Conservation (phyloP, 2,888 invertebrate genomes). For the Lithophane ornitopus region DNA sequence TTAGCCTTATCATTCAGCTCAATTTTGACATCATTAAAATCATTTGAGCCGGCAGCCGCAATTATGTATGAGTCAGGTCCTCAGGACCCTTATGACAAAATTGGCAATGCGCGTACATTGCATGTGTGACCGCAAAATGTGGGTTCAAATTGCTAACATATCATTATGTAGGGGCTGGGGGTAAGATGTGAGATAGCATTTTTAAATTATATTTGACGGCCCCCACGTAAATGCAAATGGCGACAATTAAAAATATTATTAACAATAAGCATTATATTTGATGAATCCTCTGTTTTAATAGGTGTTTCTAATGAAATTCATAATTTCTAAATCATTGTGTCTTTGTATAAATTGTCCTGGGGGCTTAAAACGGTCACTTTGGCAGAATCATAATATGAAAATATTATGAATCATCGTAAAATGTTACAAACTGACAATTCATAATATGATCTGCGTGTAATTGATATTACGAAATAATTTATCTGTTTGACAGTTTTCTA, state of each 20-base stretch:
- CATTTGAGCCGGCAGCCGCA: constrained; percentile 73
- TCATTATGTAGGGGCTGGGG: constrained; percentile 70
- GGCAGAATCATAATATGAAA: no score
- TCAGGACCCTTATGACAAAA: constrained; percentile 68
- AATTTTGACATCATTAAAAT: constrained; percentile 79
- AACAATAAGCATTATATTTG: constrained; percentile 12
- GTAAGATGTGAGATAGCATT: constrained; percentile 61
- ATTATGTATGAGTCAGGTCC: constrained; percentile 67
- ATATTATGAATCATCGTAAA: no score
- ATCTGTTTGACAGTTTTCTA: no score
- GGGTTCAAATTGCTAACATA: constrained; percentile 68
- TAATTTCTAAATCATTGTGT: neutral
- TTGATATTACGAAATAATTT: no score
- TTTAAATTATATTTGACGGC: constrained; percentile 60
- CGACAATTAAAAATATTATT: constrained; percentile 42
- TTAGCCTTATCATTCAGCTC: constrained; percentile 72
- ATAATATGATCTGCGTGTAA: no score
- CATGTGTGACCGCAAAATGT: constrained; percentile 61
- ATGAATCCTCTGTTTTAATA: neutral
- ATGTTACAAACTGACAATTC: no score
- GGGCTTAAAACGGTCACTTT: no score
- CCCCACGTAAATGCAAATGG: constrained; percentile 54
- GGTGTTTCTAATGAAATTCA: neutral
- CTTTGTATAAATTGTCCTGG: neutral
- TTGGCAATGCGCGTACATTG: constrained; percentile 67